Base-by-base conservation (phyloP, 1,140 invertebrate species). In the Ridgeia piscesae region DNA sequence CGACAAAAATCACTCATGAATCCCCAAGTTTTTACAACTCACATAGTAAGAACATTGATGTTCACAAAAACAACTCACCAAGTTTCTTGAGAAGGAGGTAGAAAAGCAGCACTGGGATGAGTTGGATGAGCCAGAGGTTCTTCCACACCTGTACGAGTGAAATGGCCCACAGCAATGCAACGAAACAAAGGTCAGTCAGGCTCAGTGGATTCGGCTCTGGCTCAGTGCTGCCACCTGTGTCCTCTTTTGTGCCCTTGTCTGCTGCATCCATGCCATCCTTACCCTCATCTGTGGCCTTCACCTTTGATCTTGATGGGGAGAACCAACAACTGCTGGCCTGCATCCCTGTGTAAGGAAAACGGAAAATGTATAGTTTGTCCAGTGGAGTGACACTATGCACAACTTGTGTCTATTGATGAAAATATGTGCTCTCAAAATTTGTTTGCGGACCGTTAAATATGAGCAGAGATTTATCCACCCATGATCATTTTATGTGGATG, bases 131-230 rank as follows among this genome's bases (percentile, higher is more conserved):
- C 97, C 97, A 97, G 92, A 97, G 96, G 93, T 98, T 97, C 93
- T 97, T 97, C 97, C 97, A 98, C 31, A 98, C 95, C 92, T 97
- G 96, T 94, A 98, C 97, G 17, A 97, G 96, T 9, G 97, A 95
- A 94, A 98, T 97, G 1, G 97, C 97, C 95, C 97, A 97, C 48
- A 97, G 93, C 33, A 98, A 96, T 34, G 96, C 96, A 93, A 97
- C 97, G 93, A 98, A 96, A 93, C 97, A 98, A 91, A 96, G 96
- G 93, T 97, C 97, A 42, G 97, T 97, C 27, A 95, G 93, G 92
- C 92, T 96, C 35, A 92, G 91, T 2, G 34, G 17, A 4, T 33
- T 34, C 34, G 89, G n/a, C 35, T 90, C 89, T 27, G 17, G 21
- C 35, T 90, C 89, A 33, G 58, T 77, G 58, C 58, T 77, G 58